These are phyloP conservation scores for Ooceraea biroi DNA, from an alignment of 1,140 invertebrate genomes.

Conservation along the genomic window DNA sequence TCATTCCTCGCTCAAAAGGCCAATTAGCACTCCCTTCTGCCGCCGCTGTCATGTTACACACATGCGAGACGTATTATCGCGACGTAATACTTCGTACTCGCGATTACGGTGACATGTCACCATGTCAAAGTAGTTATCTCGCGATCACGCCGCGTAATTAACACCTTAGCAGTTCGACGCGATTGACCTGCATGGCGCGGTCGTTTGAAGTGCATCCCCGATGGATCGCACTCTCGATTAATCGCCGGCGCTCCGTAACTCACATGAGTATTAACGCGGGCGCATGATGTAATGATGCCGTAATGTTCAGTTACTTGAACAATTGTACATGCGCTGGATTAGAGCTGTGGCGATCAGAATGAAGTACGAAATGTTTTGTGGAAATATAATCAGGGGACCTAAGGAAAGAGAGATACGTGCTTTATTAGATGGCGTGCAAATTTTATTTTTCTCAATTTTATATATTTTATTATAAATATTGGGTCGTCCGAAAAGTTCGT, in stretches of 20 bases:
- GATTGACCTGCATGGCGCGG: conserved; percentile 45
- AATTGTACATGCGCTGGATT: conserved; percentile 28
- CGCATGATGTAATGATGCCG: conserved; percentile 38
- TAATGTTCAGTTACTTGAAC: conserved; percentile 63
- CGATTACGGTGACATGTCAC: conserved; percentile 25
- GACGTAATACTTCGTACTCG: conserved; percentile 48
- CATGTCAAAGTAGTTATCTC: conserved; percentile 34
- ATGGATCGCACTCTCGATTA: conserved; percentile 46
- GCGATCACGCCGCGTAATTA: conserved; percentile 45
- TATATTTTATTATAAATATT: too few relatives aligned
- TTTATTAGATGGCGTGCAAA: too few relatives aligned
- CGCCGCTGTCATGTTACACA: too few relatives aligned
- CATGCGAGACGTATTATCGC: conserved; percentile 19
- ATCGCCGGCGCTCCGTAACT: conserved; percentile 53
- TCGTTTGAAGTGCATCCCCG: conserved; percentile 51
- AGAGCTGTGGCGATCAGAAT: background rate
- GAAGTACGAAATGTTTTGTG: too few relatives aligned
- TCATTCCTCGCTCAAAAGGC: conserved; percentile 20
- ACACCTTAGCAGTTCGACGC: conserved; percentile 46
- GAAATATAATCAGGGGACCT: too few relatives aligned
- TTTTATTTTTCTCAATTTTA: too few relatives aligned
- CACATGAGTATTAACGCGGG: conserved; percentile 45
- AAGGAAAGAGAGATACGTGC: too few relatives aligned
- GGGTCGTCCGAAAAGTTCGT: too few relatives aligned
- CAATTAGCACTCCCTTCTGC: conserved; percentile 1